Base-by-base conservation (phyloP, 2,888 invertebrate species). In the Adela reaumurella region DNA sequence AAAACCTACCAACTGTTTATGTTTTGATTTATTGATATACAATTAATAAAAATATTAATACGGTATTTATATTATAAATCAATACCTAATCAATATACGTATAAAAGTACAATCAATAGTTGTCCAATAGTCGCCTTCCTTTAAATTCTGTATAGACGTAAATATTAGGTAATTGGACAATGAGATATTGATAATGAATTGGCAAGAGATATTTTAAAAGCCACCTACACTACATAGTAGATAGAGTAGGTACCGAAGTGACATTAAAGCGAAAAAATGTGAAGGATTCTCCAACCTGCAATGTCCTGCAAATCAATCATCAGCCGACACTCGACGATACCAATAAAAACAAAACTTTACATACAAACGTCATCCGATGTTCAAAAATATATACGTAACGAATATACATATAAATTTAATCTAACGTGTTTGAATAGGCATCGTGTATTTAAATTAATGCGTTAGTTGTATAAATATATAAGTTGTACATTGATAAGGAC, bases 361-460 rank as follows among this genome's bases (percentile, higher is more conserved):
- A 24, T 4, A 24, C 24, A 14, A 35, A 62, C 70, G 64, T 74
- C 70, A 73, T 74, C 71, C 65, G 67, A 74, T 74, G 77, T 78
- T 77, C 78, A 78, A 78, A 78, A 77, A 73, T 76, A 78, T 76
- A 78, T 78, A 78, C 78, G 78, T 78, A 78, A 78, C 72, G 63
- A 70, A 72, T 71, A 74, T 71, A 77, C 78, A 77, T 77, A 77
- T 78, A 76, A 72, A 70, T 72, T 67, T 66, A 70, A 74, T 74
- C 74, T 76, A 76, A 74, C 74, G 70, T 76, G 73, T 73, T 74
- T 74, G 76, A 76, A 70, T 70, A 68, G 24, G 24, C 24, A 24
- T 24, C 24, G 24, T 24, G 24, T 24, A 24, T 24, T 24, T 24
- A 24, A n/a, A n/a, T n/a, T n/a, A n/a, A n/a, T n/a, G n/a, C n/a